These are phyloP conservation scores for Aporophyla lueneburgensis DNA, from an alignment of 2,888 invertebrate genomes.

Conservation along the genomic window DNA sequence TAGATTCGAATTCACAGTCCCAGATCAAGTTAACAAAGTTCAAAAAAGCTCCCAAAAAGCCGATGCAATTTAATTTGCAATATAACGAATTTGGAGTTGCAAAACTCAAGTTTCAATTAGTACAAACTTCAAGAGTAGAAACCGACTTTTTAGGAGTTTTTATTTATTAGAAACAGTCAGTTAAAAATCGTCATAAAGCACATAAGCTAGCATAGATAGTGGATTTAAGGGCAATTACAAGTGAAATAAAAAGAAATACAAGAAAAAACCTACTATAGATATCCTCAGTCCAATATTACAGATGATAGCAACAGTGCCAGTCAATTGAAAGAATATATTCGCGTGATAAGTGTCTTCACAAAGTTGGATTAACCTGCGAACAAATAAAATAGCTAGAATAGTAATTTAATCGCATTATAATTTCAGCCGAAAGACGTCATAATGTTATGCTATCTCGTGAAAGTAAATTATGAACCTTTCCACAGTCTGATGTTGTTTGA, in stretches of 20 bases:
- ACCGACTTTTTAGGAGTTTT: no score
- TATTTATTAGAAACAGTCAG: not conserved
- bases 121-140: no score
- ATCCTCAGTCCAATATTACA: slow-evolving; percentile 86
- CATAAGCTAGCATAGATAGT: no score
- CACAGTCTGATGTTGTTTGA: slow-evolving; percentile 83
- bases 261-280: slow-evolving; percentile 76
- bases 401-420: no score
- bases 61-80: no score
- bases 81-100: no score
- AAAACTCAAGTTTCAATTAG: no score
- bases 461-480: slow-evolving; percentile 69
- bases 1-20: not conserved
- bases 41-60: no score
- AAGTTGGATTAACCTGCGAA: slow-evolving; percentile 83
- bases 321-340: slow-evolving; percentile 89
- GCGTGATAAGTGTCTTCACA: slow-evolving; percentile 88
- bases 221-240: not conserved
- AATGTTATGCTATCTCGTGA: no score
- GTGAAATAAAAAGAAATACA: not conserved
- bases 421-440: no score
- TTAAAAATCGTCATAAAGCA: not conserved
- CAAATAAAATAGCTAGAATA: not conserved
- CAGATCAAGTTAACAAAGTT: not conserved
- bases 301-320: slow-evolving; percentile 87